phyloP scores from a whole-genome alignment of 2,113 vertebrate genomes.

The Casuarius casuarius region DNA sequence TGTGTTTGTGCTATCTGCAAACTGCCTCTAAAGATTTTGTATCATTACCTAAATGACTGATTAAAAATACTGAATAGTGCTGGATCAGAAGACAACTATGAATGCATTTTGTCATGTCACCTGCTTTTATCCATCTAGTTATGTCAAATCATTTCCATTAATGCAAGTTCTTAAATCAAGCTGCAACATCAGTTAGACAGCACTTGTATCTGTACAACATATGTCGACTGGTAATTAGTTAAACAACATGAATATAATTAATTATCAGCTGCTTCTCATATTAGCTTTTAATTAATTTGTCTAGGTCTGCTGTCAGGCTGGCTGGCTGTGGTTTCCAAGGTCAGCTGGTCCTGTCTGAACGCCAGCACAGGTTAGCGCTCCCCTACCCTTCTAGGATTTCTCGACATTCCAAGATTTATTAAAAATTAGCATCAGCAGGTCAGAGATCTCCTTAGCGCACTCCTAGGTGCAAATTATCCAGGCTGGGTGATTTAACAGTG shows the following conservation, averaged over 20 bases:
- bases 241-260: constrained; percentile 11
- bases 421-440: constrained; percentile 52
- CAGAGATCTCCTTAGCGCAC: constrained; percentile 13
- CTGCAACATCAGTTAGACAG: not conserved
- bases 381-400: constrained; percentile 58
- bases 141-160: not conserved
- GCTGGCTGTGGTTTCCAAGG: not conserved
- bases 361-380: not conserved
- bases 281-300: constrained; percentile 26
- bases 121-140: not conserved
- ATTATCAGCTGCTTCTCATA: not conserved
- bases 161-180: constrained; percentile 8
- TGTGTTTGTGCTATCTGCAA: not conserved
- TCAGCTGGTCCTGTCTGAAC: not conserved
- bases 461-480: constrained; percentile 47
- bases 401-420: constrained; percentile 68
- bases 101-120: not conserved
- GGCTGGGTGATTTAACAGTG: not conserved
- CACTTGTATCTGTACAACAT: not conserved
- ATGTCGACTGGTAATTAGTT: constrained; percentile 33
- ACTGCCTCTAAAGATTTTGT: not conserved
- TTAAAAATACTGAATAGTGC: not conserved
- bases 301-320: not conserved
- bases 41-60: not conserved
- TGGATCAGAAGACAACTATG: not conserved